phyloP scores from a whole-genome alignment of 2,888 invertebrate species.

The Therioaphis trifolii region DNA sequence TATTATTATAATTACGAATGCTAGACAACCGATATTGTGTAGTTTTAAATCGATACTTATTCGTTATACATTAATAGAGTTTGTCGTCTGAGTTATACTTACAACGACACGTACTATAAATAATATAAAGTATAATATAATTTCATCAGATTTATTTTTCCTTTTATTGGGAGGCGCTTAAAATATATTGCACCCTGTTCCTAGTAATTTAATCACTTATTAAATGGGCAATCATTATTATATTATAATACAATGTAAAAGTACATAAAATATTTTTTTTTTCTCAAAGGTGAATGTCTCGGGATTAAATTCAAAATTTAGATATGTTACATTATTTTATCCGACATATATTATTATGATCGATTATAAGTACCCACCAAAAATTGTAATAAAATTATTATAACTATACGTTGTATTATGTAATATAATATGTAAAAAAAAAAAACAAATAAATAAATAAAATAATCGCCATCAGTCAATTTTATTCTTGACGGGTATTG shows the following conservation, averaged over 20 bases:
- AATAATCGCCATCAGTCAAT: slow-evolving; percentile 3
- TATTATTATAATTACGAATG: not conserved
- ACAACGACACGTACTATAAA: not conserved
- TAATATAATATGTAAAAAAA: not conserved
- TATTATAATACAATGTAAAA: not conserved
- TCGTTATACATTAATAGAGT: not conserved
- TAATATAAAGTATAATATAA: no score
- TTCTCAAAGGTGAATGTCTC: not conserved
- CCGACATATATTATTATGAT: no score
- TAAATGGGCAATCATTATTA: no score
- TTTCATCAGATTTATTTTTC: not conserved
- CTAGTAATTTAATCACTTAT: slow-evolving; percentile 12
- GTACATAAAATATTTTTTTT: not conserved
- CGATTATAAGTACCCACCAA: no score
- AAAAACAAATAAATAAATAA: no score
- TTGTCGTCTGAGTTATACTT: not conserved
- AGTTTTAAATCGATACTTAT: not conserved
- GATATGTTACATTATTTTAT: slow-evolving; percentile 1
- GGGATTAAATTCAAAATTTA: not conserved
- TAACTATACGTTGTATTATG: no score
- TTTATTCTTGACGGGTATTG: not conserved
- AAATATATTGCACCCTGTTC: slow-evolving; percentile 28
- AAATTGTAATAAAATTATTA: no score
- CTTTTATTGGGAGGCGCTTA: not conserved
- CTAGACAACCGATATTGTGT: not conserved